Evolutionary conservation across 1,140 invertebrate genomes (phyloP), one percentile per base, ranked within the genome.

Genomic region (Trigoniulus corallinus): DNA sequence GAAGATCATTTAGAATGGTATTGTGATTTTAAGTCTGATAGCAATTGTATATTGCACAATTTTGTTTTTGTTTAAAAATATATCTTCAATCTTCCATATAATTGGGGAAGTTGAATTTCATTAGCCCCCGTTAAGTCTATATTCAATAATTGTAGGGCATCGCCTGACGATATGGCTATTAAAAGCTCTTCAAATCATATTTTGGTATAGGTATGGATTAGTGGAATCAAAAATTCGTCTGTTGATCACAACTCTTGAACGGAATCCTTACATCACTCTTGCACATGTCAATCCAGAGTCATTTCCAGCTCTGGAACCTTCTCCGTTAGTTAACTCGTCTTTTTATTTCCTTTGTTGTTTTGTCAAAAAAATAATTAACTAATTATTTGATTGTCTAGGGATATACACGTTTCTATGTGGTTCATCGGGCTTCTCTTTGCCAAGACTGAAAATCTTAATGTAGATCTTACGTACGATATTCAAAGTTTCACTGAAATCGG

Each of bases 191-290:
- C n/a, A 34, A 34, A 34, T 34, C 29, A n/a, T 46, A n/a, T n/a
- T n/a, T n/a, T n/a, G n/a, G n/a, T n/a, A 24, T 23, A 73, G 69
- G 64, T 57, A 82, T 64, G 94, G 96, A 15, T 75, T 98, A 52
- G 85, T 99, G 10, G 94, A 98, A 67, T 95, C 93, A 45, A 95
- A 94, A 75, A 84, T 98, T 57, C 72, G 95, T 51, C 78, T 91
- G 64, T 73, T 98, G 27, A 89, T 98, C 59, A 79, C 80, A 69
- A 86, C 80, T 52, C 69, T 98, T 57, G 95, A 99, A 69, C 74
- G 87, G 49, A 97, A 97, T 73, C 78, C 76, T 39, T 80, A 80
- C 59, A 92, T 99, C 55, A 80, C 78, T 22, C 67, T 97, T 56
- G 91, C 91, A 3, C 95, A 98, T 67, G 84, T 98, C 20, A 94